Base-by-base conservation (phyloP, 2,888 invertebrate genomes). In the Phortica okadai region DNA sequence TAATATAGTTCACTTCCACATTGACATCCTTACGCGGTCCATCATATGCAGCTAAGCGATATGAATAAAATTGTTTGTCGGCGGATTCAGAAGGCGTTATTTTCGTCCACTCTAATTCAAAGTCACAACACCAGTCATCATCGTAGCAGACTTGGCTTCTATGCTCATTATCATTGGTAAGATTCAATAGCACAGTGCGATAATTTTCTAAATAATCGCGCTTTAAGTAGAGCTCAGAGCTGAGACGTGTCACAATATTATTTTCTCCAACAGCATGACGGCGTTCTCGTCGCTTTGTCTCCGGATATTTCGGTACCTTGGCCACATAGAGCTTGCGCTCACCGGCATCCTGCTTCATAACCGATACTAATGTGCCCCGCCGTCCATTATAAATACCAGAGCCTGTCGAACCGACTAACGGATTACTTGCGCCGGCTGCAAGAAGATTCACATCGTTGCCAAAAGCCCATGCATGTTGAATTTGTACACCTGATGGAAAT, bases 381-480 rank as follows among this genome's bases (percentile, higher is more conserved):
- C 82, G 82, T 0, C 95, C 94, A 0, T 93, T 93, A 88, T 93
- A 96, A 75, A 97, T 95, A n/a, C 96, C 97, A 10, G 94, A 94
- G 4, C 97, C 97, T 50, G 94, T 93, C 81, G 93, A 94, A 2
- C 95, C 95, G 0, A 91, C 86, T 0, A 76, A 77, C 0, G 95
- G 94, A 66, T 92, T 91, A 86, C 95, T 96, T 2, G 95, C 94
- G 21, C 96, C 96, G 1, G 97, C 92, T 0, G 94, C 94, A 10
- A 97, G 88, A 4, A 97, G 92, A 85, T 95, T 95, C 0, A 95
- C 94, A 75, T 95, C 92, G 88, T 95, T 92, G 0, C 93, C 92
- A 76, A 93, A 93, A 0, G 96, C 93, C 93, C 95, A 97, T 4
- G 94, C 93, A 76, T 95, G 93, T 88, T 96, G 96, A 5, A 93